A percentile compares a stretch with the other conserved stretches of the same genome.
Evolutionary conservation across 2,797 vertebrate genomes (phyloP).

Genomic region (Poecilia gillii): DNA sequence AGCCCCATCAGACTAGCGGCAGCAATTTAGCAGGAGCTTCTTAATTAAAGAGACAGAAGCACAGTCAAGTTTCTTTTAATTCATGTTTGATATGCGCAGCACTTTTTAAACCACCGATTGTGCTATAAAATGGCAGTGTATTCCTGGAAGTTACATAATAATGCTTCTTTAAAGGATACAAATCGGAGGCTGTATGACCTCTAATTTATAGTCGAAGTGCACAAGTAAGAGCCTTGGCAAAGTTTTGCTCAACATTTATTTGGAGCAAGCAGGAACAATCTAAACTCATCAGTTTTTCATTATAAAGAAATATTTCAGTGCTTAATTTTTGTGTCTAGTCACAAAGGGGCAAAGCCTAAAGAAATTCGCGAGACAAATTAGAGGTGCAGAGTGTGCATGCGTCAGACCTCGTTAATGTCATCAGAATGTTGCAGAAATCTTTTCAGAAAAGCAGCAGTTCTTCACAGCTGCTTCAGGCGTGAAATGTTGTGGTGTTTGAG

Average conservation of each 20-base stretch:
- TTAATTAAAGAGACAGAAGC: too few species aligned
- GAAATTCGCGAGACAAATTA: neutral
- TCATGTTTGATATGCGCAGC: too few species aligned
- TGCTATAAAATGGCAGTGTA: too few species aligned
- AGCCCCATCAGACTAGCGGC: too few species aligned
- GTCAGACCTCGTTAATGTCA: neutral
- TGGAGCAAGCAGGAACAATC: neutral
- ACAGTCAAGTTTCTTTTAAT: too few species aligned
- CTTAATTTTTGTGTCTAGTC: conserved; percentile 1
- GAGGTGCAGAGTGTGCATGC: neutral
- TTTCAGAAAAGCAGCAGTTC: conserved; percentile 16
- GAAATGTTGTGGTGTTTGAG: conserved; percentile 12
- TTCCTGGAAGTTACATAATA: too few species aligned
- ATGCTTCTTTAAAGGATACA: conserved; percentile 23
- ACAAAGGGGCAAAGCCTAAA: conserved; percentile 20
- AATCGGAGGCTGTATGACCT: conserved; percentile 8
- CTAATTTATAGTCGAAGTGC: conserved; percentile 21
- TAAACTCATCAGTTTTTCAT: neutral
- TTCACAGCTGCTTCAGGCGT: conserved; percentile 26
- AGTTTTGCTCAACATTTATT: conserved; percentile 1
- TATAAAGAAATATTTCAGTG: neutral
- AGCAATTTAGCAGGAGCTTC: too few species aligned
- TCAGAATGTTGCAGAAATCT: conserved; percentile 3
- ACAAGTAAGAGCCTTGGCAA: neutral
- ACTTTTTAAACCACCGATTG: too few species aligned